Conservation (phyloP, 2,113 vertebrate genomes). For the Anhinga rufa region DNA sequence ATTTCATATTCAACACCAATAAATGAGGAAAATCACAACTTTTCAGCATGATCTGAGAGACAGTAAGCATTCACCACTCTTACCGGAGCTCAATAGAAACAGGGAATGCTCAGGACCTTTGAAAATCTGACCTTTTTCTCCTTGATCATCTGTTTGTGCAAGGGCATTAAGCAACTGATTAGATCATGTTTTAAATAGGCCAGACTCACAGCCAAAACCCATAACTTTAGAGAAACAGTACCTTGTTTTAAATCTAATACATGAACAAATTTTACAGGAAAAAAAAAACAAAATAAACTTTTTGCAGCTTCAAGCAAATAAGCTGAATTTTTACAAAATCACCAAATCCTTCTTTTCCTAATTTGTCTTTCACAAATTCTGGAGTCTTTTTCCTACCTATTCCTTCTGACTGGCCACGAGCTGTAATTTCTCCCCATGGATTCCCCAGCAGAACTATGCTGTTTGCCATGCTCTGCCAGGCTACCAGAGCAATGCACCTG, state of each 20-base stretch:
- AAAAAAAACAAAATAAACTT: not conserved
- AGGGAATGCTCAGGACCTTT: not conserved
- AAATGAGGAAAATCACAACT: not conserved
- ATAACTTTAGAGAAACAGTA: not conserved
- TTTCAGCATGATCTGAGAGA: not conserved
- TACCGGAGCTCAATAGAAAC: not conserved
- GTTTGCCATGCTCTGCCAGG: not conserved
- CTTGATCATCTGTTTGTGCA: not conserved
- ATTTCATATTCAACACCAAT: not conserved
- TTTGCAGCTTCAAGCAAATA: not conserved
- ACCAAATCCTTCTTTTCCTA: not conserved
- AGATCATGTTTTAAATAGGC: not conserved
- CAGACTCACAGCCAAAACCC: not conserved
- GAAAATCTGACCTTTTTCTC: not conserved
- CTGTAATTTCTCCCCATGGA: not conserved
- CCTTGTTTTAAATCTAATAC: not conserved
- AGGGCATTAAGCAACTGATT: not conserved
- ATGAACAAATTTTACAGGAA: not conserved
- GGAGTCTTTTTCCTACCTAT: not conserved
- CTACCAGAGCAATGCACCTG: not conserved
- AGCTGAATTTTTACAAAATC: not conserved
- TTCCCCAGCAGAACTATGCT: not conserved
- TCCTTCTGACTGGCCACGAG: rapidly evolving
- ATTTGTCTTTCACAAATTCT: not conserved
- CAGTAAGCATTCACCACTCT: not conserved